These are phyloP conservation scores for Scomber colias DNA, from an alignment of 2,113 vertebrate species.

Conservation along the genomic window DNA sequence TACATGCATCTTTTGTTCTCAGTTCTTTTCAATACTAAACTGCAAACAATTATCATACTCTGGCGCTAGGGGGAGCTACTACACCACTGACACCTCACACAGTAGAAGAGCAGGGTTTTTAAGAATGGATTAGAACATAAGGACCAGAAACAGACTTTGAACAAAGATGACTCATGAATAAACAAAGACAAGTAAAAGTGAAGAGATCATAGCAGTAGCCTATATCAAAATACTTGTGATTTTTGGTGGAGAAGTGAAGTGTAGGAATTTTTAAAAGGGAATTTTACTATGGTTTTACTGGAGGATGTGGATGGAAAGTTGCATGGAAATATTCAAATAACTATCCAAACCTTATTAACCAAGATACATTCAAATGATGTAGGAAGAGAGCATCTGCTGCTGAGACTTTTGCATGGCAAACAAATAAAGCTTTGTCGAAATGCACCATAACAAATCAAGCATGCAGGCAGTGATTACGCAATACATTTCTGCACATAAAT, in stretches of 20 bases:
- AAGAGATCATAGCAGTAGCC: not conserved
- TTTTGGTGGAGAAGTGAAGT: not conserved
- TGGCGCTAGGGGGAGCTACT: slow-evolving; percentile 56
- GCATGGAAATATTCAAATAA: slow-evolving; percentile 76
- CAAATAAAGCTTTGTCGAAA: slow-evolving; percentile 59
- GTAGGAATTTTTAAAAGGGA: not conserved
- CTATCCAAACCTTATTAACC: slow-evolving; percentile 48
- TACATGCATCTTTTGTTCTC: not conserved
- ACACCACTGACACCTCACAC: not conserved
- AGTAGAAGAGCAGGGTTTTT: not conserved
- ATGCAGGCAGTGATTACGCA: slow-evolving; percentile 52
- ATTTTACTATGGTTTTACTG: not conserved
- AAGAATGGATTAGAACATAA: not conserved
- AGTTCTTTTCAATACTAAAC: not conserved
- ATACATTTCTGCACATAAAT: slow-evolving; percentile 53
- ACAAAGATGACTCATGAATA: not conserved
- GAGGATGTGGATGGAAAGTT: slow-evolving; percentile 28
- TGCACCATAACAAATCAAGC: not conserved
- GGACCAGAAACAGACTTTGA: not conserved
- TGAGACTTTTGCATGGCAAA: slow-evolving; percentile 74
- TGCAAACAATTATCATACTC: not conserved
- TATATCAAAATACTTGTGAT: not conserved
- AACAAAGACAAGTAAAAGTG: not conserved
- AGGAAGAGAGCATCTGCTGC: not conserved
- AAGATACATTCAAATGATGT: slow-evolving; percentile 35